Evolutionary conservation across 2,888 invertebrate genomes (phyloP).

Genomic region (Ornithoptera alexandrae): DNA sequence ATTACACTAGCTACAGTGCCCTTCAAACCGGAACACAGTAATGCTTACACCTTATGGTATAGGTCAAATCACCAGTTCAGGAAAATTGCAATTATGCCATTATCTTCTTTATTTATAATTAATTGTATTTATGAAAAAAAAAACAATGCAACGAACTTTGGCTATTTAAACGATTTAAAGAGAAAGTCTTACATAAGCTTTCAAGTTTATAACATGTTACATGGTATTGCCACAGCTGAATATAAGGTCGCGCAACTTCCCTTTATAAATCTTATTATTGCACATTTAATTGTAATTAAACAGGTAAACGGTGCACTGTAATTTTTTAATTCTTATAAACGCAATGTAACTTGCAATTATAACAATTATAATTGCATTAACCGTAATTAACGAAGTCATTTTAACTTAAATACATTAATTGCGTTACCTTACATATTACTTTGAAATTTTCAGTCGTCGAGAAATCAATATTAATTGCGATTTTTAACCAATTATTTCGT

Average conservation of each 20-base stretch:
- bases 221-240: slow-evolving; percentile 11
- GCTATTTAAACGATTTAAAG: background rate
- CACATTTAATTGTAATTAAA: slow-evolving; percentile 29
- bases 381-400: slow-evolving; percentile 20
- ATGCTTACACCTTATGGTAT: no score
- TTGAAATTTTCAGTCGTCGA: slow-evolving; percentile 2
- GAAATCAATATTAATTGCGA: slow-evolving; percentile 24
- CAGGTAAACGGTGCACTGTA: slow-evolving; percentile 16
- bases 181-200: slow-evolving; percentile 5
- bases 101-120: no score
- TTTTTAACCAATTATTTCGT: slow-evolving; percentile 6
- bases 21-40: no score
- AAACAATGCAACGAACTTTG: background rate
- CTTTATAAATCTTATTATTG: slow-evolving; percentile 22
- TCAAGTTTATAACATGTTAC: slow-evolving; percentile 12
- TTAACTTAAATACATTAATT: slow-evolving; percentile 25
- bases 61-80: no score
- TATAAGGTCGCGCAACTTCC: slow-evolving; percentile 22
- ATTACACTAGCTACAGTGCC: no score
- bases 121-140: background rate
- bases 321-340: slow-evolving; percentile 1
- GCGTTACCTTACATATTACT: slow-evolving; percentile 11
- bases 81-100: no score
- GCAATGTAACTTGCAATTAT: slow-evolving; percentile 23
- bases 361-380: slow-evolving; percentile 22